These are phyloP conservation scores for Capreolus pygargus DNA, from an alignment of 2,113 vertebrate species.

Conservation along the genomic window DNA sequence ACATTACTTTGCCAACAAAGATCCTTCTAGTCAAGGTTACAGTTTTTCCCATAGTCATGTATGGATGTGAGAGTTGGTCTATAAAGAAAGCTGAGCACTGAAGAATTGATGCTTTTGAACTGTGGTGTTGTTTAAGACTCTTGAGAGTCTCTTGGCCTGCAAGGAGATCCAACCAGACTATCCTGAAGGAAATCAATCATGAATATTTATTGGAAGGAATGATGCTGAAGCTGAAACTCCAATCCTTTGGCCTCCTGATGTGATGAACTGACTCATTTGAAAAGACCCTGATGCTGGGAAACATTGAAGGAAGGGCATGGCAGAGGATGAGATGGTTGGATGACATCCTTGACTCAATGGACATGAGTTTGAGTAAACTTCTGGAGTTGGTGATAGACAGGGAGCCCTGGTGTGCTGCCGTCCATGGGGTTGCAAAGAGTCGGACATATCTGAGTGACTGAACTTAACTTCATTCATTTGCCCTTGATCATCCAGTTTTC, in stretches of 20 bases:
- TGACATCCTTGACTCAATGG: neutral
- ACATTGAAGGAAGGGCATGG: neutral
- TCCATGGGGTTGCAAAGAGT: neutral
- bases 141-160: neutral
- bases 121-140: neutral
- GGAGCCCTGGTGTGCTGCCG: neutral
- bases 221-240: neutral
- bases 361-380: neutral
- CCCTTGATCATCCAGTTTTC: neutral
- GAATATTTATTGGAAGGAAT: neutral
- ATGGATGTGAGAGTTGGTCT: neutral
- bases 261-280: neutral
- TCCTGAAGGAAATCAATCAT: neutral
- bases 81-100: neutral
- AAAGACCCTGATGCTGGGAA: neutral
- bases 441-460: neutral
- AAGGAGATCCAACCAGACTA: neutral
- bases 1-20: neutral
- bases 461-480: neutral
- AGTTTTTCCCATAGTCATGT: neutral
- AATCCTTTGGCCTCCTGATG: neutral
- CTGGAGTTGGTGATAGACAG: neutral
- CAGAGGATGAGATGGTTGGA: neutral
- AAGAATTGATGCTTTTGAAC: neutral
- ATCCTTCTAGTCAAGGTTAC: neutral